phyloP scores from a whole-genome alignment of 2,888 invertebrate genomes.

The Drosophila falleni region DNA sequence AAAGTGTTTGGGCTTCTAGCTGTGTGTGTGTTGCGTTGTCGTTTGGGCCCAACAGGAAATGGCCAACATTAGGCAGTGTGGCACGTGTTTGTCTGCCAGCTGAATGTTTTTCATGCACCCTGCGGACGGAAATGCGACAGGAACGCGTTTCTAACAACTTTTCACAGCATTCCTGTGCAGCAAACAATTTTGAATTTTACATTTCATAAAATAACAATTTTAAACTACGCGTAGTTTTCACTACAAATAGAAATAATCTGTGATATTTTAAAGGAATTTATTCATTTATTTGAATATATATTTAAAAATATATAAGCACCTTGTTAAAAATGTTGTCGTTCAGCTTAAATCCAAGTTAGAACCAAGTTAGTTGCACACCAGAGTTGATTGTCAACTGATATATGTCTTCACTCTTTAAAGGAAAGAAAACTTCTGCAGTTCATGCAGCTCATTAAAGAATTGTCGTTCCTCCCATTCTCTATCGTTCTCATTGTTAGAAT shows the following conservation, averaged over 20 bases:
- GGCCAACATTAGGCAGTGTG: constrained; percentile 76
- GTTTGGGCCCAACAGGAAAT: constrained; percentile 78
- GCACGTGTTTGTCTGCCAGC: constrained; percentile 65
- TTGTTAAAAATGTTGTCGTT: constrained; percentile 14
- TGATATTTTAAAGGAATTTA: background rate
- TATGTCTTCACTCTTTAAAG: constrained; percentile 17
- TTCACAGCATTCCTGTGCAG: constrained; percentile 14
- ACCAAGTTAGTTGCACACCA: constrained; percentile 17
- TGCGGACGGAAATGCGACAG: constrained; percentile 71
- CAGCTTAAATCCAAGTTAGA: constrained; percentile 12
- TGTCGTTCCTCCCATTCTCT: background rate
- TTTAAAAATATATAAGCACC: background rate
- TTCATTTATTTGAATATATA: background rate
- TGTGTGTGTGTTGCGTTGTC: constrained; percentile 12
- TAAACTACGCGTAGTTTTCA: background rate
- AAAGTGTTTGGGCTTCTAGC: constrained; percentile 20
- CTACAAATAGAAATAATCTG: background rate
- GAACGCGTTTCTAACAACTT: constrained; percentile 32
- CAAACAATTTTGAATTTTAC: constrained; percentile 2
- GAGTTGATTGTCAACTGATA: constrained; percentile 35
- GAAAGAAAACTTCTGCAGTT: constrained; percentile 7
- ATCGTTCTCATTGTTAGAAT: constrained; percentile 23
- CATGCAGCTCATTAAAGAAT: constrained; percentile 29
- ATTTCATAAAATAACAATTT: constrained; percentile 2
- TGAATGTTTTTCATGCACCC: constrained; percentile 47